phyloP scores from a whole-genome alignment of 2,113 vertebrate species.

The Castor canadensis region DNA sequence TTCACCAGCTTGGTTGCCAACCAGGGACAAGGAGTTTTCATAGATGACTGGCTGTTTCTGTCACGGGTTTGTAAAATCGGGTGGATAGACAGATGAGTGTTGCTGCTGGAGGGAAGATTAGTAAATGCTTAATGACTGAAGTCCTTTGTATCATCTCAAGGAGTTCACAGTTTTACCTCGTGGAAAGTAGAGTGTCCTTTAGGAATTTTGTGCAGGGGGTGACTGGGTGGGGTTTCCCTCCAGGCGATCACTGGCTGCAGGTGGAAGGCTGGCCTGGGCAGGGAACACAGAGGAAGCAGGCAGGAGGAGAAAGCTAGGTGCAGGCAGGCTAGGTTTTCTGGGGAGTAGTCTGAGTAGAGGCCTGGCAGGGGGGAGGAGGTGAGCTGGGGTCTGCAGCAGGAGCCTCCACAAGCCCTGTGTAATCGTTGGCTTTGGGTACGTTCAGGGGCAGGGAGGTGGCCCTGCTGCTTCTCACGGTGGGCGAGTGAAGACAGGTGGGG shows the following conservation, averaged over 20 bases:
- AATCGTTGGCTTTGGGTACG: neutral
- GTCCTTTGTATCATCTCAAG: neutral
- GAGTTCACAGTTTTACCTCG: neutral
- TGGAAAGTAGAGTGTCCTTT: neutral
- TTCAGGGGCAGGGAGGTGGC: neutral
- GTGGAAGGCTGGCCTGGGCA: neutral
- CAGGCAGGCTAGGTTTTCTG: neutral
- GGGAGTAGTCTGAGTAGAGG: too few species aligned
- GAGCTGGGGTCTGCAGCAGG: neutral
- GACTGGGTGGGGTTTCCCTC: neutral
- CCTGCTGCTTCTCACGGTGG: neutral
- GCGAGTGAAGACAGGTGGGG: neutral
- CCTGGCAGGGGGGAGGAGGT: neutral
- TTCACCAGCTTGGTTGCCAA: neutral
- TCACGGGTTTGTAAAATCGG: neutral
- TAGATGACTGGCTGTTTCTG: neutral
- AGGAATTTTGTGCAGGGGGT: neutral
- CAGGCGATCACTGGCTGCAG: neutral
- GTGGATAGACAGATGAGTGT: neutral
- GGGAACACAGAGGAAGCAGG: rapidly evolving
- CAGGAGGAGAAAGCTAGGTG: neutral
- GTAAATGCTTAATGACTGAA: neutral
- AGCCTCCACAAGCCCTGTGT: neutral
- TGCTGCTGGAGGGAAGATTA: neutral
- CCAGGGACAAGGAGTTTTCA: neutral